phyloP scores from a whole-genome alignment of 2,797 vertebrate genomes.

The Anguilla obscura region DNA sequence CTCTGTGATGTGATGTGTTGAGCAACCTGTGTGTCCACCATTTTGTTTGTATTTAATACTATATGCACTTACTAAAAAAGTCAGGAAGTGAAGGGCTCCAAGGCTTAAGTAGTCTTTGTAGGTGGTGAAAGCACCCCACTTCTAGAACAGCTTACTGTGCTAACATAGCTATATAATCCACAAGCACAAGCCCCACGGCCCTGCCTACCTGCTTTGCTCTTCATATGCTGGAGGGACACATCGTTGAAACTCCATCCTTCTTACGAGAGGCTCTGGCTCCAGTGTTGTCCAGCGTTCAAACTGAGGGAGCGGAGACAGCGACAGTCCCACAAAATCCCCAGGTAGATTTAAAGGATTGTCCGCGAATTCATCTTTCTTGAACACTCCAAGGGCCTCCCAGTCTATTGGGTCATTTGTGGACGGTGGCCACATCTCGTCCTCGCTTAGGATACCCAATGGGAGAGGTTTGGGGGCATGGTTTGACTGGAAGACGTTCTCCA shows the following conservation, averaged over 20 bases:
- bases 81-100: background rate
- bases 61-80: background rate
- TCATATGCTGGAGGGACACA: background rate
- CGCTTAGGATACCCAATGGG: conserved; percentile 34
- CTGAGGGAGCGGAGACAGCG: conserved; percentile 11
- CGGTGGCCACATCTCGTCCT: conserved; percentile 42
- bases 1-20: background rate
- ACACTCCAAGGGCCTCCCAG: conserved; percentile 73
- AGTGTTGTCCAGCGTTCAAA: conserved; percentile 31
- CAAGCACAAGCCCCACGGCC: background rate
- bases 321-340: conserved; percentile 37
- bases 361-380: conserved; percentile 28
- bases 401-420: conserved; percentile 56
- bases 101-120: conserved; percentile 1
- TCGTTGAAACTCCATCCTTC: conserved; percentile 17
- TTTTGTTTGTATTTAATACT: background rate
- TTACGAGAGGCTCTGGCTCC: conserved; percentile 37
- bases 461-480: conserved; percentile 36
- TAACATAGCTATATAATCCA: background rate
- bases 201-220: conserved; percentile 54
- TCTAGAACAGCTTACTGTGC: background rate
- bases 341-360: conserved; percentile 39
- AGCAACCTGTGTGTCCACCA: background rate
- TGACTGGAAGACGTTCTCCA: conserved; percentile 15
- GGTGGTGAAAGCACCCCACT: background rate